Evolutionary conservation across 2,888 invertebrate genomes (phyloP).

Genomic region (Drosophila bunnanda): DNA sequence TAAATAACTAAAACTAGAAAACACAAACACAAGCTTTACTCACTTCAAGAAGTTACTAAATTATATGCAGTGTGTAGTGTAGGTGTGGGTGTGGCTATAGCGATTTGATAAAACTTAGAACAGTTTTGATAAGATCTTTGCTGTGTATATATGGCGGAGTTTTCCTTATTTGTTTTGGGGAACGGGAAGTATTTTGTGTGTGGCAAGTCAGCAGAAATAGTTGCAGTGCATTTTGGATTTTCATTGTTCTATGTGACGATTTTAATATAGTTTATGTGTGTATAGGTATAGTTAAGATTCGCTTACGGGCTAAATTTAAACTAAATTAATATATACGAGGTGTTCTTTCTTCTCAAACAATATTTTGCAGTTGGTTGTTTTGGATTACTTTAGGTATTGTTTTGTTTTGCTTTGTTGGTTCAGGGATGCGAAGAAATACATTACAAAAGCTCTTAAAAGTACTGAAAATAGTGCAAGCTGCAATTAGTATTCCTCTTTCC

Average conservation of each 20-base stretch:
- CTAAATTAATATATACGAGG: constrained; percentile 75
- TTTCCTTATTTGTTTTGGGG: constrained; percentile 18
- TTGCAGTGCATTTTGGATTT: constrained; percentile 61
- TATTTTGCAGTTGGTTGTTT: constrained; percentile 33
- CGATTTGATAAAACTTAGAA: constrained; percentile 73
- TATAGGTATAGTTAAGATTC: constrained; percentile 65
- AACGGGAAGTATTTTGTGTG: constrained; percentile 39
- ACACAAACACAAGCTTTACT: constrained; percentile 74
- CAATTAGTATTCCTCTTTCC: constrained; percentile 26
- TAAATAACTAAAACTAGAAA: constrained; percentile 79
- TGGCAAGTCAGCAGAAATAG: constrained; percentile 75
- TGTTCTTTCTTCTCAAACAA: constrained; percentile 50
- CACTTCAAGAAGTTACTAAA: constrained; percentile 50
- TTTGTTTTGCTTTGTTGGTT: constrained; percentile 15
- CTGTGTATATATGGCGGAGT: constrained; percentile 49
- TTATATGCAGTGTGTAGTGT: constrained; percentile 50
- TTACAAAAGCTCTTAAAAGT: constrained; percentile 46
- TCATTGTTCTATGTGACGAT: constrained; percentile 54
- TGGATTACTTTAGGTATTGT: constrained; percentile 32
- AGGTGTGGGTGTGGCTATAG: constrained; percentile 47
- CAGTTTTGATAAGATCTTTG: constrained; percentile 64
- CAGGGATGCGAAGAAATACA: constrained; percentile 42
- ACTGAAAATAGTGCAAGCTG: constrained; percentile 27
- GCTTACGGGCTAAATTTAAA: constrained; percentile 66
- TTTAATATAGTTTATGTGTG: constrained; percentile 53